phyloP scores from a whole-genome alignment of 92 coral and sea anemone species.

The Plumapathes pennacea region DNA sequence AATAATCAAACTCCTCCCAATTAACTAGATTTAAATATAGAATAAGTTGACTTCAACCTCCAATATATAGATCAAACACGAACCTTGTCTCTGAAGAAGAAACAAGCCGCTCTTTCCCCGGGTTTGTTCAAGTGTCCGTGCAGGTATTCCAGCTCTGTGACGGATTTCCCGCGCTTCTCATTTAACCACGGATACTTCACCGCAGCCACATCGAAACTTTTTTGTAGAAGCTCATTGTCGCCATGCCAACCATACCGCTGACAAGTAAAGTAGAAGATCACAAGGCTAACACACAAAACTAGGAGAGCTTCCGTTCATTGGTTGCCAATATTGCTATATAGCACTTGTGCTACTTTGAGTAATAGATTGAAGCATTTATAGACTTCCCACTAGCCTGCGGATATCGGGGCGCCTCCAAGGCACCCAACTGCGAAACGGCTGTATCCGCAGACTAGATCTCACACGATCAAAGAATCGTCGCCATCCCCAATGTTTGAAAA shows the following conservation, averaged over 20 bases:
- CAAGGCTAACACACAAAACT: no score
- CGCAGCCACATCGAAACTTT: constrained; percentile 88
- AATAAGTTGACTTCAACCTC: not conserved
- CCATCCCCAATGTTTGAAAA: no score
- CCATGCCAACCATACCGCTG: constrained; percentile 99
- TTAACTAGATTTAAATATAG: not conserved
- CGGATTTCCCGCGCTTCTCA: constrained; percentile 74
- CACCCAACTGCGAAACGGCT: no score
- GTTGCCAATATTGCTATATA: no score
- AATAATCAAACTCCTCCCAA: not conserved
- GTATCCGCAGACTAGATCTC: no score
- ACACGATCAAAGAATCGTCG: no score
- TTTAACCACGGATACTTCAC: constrained; percentile 82
- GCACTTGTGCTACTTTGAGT: no score
- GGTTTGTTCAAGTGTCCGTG: constrained; percentile 89
- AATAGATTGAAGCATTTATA: no score
- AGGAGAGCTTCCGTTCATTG: no score
- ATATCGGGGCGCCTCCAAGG: no score
- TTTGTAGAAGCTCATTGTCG: constrained; percentile 72
- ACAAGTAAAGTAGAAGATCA: not conserved
- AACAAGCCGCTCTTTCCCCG: constrained; percentile 86
- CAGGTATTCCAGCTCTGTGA: constrained; percentile 86
- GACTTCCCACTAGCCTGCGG: no score
- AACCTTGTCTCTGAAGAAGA: constrained; percentile 94
- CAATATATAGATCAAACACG: no score